Conservation (phyloP, 2,888 invertebrate species). For the Cotesia congregata region DNA sequence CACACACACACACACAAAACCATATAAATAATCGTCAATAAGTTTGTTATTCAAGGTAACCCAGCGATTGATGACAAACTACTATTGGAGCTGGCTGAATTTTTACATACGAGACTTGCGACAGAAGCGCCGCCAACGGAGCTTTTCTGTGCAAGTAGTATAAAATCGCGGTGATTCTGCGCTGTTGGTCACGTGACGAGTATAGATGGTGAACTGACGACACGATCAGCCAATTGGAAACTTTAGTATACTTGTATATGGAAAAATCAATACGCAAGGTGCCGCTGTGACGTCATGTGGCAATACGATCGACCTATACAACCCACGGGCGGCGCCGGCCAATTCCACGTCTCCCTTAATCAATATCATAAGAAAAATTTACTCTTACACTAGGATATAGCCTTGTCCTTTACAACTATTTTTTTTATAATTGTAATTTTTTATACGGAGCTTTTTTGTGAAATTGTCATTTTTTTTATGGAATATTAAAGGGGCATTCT, state of each 20-base stretch:
- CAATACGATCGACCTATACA: slow-evolving; percentile 65
- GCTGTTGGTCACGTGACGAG: slow-evolving; percentile 32
- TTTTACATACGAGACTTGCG: background rate
- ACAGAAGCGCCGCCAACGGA: slow-evolving; percentile 27
- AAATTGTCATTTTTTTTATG: no score
- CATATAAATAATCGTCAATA: background rate
- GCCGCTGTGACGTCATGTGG: slow-evolving; percentile 42
- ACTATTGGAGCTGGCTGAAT: slow-evolving; percentile 22
- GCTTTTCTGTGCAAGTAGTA: background rate
- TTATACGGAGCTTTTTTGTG: no score
- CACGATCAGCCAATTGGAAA: slow-evolving; percentile 32
- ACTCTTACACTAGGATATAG: background rate
- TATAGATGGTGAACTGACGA: slow-evolving; percentile 8
- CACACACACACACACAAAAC: background rate
- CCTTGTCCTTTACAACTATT: background rate
- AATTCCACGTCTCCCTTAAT: slow-evolving; percentile 60
- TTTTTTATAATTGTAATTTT: background rate
- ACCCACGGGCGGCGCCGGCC: slow-evolving; percentile 66
- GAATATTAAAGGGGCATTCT: no score
- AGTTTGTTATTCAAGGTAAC: slow-evolving; percentile 15
- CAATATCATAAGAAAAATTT: slow-evolving; percentile 56
- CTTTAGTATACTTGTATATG: slow-evolving; percentile 14
- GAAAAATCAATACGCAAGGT: slow-evolving; percentile 42
- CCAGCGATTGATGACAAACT: slow-evolving; percentile 33
- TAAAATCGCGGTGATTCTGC: slow-evolving; percentile 14